These are phyloP conservation scores for Coryphaenoides rupestris DNA, from an alignment of 2,113 vertebrate genomes.

Conservation along the genomic window DNA sequence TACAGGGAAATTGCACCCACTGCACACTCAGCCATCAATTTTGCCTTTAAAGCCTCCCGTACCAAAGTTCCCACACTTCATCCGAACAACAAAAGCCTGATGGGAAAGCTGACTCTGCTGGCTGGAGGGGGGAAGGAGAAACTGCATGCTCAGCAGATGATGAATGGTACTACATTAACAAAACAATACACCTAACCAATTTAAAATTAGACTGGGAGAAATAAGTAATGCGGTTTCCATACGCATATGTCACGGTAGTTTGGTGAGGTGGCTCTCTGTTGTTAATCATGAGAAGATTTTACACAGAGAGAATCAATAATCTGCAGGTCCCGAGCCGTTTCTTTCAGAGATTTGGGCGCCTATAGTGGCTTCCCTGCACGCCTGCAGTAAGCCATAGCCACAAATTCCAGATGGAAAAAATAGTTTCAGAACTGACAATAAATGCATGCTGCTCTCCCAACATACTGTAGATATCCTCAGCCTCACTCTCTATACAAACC, in stretches of 20 bases:
- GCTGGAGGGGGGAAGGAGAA: background rate
- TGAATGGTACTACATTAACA: background rate
- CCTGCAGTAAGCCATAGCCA: background rate
- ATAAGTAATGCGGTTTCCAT: background rate
- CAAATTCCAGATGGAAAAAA: background rate
- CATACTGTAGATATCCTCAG: no score
- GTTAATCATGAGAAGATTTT: background rate
- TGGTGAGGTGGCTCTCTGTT: background rate
- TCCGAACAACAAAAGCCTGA: background rate
- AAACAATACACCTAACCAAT: background rate
- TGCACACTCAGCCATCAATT: conserved; percentile 1
- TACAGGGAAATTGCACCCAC: background rate
- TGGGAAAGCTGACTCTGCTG: background rate
- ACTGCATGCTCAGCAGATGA: background rate
- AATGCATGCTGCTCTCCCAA: background rate
- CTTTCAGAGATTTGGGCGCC: no score
- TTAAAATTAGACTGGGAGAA: background rate
- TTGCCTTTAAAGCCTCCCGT: background rate
- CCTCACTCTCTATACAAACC: no score
- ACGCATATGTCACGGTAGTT: background rate
- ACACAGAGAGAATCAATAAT: background rate
- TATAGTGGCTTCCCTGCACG: background rate
- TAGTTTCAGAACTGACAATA: background rate
- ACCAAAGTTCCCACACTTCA: background rate
- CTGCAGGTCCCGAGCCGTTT: background rate